phyloP scores from a whole-genome alignment of 2,797 vertebrate species.

The Rhinoraja longicauda region DNA sequence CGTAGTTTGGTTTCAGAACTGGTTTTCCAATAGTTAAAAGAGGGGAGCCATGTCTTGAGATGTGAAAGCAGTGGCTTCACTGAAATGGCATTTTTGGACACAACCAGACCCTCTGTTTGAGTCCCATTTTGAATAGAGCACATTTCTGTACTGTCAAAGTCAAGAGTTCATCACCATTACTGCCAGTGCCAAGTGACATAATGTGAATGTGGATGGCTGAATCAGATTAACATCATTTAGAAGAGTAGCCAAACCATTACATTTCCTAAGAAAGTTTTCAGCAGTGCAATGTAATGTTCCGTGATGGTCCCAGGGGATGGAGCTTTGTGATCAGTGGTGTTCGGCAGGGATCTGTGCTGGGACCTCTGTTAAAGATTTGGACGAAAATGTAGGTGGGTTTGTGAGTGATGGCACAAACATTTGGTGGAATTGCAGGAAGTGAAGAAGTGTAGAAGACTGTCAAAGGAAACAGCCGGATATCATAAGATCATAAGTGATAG shows the following conservation, averaged over 20 bases:
- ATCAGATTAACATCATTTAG: conserved; percentile 35
- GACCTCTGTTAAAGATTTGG: no score
- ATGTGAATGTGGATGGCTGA: conserved; percentile 25
- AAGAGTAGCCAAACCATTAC: conserved; percentile 23
- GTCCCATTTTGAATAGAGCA: not conserved
- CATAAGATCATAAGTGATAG: no score
- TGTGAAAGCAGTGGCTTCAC: conserved; percentile 7
- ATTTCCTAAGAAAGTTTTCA: conserved; percentile 20
- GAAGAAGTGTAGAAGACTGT: no score
- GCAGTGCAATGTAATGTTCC: conserved; percentile 9
- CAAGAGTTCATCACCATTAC: conserved; percentile 25
- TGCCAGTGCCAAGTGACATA: conserved; percentile 23
- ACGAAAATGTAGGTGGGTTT: no score
- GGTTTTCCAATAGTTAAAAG: no score
- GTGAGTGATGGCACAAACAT: no score
- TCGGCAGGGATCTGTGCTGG: no score
- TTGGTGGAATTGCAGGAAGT: no score
- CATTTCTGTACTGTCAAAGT: conserved; percentile 24
- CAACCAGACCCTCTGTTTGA: not conserved
- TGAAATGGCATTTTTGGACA: not conserved
- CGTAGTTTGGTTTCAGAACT: no score
- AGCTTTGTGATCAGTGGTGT: no score
- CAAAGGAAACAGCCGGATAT: no score
- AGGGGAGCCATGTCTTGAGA: not conserved
- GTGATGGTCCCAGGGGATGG: conserved; percentile 16